phyloP scores from a whole-genome alignment of 1,140 invertebrate species.

The Cotesia chilonis region DNA sequence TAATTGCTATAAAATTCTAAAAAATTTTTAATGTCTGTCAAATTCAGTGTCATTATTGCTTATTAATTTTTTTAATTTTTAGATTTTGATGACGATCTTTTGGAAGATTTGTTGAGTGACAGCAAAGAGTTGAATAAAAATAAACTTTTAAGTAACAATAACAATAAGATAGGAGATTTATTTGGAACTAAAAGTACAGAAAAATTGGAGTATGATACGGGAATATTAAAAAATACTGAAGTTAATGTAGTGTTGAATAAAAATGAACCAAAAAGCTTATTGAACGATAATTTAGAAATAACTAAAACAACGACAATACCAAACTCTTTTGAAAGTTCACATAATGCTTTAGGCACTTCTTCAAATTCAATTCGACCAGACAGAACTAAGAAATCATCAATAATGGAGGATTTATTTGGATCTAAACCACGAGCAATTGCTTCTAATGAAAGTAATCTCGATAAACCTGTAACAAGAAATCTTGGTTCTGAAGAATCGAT shows the following conservation, averaged over 20 bases:
- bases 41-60: not conserved
- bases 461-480: constrained; percentile 26
- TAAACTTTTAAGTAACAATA: constrained; percentile 34
- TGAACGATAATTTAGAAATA: no score
- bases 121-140: constrained; percentile 43
- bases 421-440: constrained; percentile 35
- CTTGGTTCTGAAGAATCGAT: not conserved
- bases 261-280: no score
- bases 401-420: constrained; percentile 55
- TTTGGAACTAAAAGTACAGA: constrained; percentile 45
- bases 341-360: not conserved
- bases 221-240: not conserved
- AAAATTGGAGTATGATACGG: not conserved
- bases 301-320: no score
- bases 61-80: constrained; percentile 22
- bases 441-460: constrained; percentile 24
- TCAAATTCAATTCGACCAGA: constrained; percentile 35
- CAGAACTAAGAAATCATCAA: constrained; percentile 43
- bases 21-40: not conserved
- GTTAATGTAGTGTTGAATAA: not conserved
- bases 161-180: constrained; percentile 44
- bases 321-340: not conserved
- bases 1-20: no score
- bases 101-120: constrained; percentile 46
- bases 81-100: constrained; percentile 47